Evolutionary conservation across 2,113 vertebrate species (phyloP).

Genomic region (Tragelaphus strepsiceros): DNA sequence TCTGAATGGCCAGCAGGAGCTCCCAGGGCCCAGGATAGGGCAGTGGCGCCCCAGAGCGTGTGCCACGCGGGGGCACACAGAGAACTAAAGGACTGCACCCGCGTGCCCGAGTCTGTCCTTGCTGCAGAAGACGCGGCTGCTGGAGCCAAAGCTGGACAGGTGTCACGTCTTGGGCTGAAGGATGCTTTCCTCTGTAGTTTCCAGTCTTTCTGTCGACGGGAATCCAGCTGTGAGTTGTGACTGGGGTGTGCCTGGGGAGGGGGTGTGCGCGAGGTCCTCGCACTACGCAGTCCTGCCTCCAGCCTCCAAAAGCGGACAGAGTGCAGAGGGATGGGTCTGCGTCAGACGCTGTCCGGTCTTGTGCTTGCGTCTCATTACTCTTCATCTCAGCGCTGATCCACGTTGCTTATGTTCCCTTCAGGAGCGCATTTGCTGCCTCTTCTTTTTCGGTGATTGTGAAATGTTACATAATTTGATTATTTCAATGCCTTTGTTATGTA

Average conservation of each 20-base stretch:
- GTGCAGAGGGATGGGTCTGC: neutral
- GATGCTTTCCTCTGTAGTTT: accelerated
- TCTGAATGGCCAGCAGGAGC: neutral
- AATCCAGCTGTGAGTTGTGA: neutral
- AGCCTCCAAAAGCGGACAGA: neutral
- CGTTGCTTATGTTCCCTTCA: constrained; percentile 71
- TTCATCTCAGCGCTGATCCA: constrained; percentile 61
- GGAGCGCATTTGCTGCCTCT: constrained; percentile 66
- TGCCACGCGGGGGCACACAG: neutral
- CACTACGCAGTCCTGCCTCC: neutral
- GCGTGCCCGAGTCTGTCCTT: accelerated
- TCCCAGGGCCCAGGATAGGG: neutral
- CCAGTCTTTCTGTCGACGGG: accelerated
- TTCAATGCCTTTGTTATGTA: constrained; percentile 64
- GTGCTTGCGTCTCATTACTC: constrained; percentile 20
- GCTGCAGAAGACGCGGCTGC: neutral
- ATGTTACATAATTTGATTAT: constrained; percentile 73
- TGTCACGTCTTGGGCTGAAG: neutral
- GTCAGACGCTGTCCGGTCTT: neutral
- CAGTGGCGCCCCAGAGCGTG: neutral
- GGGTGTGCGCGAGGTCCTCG: neutral
- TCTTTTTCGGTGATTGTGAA: constrained; percentile 70
- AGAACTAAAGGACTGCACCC: neutral
- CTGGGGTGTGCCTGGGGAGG: neutral
- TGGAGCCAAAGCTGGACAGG: neutral